phyloP scores from a whole-genome alignment of 2,113 vertebrate genomes.

The Podarcis muralis region DNA sequence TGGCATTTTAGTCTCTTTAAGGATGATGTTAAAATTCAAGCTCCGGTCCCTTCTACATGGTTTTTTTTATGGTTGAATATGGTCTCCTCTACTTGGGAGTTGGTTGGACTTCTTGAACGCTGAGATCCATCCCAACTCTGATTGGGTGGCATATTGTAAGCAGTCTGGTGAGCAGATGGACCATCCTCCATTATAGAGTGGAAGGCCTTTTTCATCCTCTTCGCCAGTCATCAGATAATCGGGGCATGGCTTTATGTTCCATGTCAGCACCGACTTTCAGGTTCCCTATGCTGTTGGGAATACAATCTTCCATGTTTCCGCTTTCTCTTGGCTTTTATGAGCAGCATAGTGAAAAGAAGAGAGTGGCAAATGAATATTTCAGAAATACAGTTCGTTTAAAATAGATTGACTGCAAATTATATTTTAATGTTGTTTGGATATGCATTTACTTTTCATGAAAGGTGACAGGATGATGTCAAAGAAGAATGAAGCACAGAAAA shows the following conservation, averaged over 20 bases:
- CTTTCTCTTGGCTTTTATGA: neutral
- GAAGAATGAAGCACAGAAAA: neutral
- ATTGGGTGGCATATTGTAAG: neutral
- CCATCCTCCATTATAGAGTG: neutral
- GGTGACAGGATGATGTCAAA: neutral
- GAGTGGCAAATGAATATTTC: slow-evolving; percentile 3
- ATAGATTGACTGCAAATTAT: slow-evolving; percentile 20
- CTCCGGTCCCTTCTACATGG: neutral
- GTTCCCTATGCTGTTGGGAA: neutral
- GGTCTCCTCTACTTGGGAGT: neutral
- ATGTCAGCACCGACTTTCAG: neutral
- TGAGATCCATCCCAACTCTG: neutral
- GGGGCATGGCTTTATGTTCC: neutral
- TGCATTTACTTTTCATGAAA: neutral
- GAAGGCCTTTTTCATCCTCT: neutral
- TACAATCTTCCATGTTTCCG: neutral
- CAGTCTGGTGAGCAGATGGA: neutral
- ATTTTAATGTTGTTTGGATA: neutral
- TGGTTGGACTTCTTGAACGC: neutral
- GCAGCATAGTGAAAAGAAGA: slow-evolving; percentile 7
- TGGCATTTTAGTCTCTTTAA: neutral
- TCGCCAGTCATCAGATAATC: neutral
- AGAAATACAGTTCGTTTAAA: slow-evolving; percentile 20
- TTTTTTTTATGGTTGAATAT: neutral
- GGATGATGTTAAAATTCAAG: neutral